Evolutionary conservation across 2,113 vertebrate genomes (phyloP).

Genomic region (Eublepharis macularius): DNA sequence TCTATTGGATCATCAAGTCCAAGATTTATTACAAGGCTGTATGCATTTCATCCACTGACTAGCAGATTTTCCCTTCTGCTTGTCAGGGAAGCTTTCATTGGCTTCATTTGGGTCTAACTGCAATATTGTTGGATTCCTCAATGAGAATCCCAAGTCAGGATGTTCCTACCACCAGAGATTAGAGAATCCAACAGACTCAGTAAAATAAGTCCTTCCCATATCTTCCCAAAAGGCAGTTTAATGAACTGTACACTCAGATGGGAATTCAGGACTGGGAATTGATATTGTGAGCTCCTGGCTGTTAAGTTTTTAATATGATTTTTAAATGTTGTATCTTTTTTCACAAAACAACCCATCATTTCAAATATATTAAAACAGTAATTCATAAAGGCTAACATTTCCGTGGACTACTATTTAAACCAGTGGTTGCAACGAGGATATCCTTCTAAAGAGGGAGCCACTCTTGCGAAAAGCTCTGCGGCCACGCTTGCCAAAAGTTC

Average conservation of each 20-base stretch:
- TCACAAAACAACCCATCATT: background rate
- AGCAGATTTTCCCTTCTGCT: background rate
- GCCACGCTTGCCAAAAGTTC: too few relatives aligned
- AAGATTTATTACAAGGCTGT: slow-evolving; percentile 18
- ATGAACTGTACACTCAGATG: background rate
- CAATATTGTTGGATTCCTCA: too few relatives aligned
- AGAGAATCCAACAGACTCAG: background rate
- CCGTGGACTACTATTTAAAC: background rate
- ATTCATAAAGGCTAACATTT: background rate
- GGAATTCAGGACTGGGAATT: background rate
- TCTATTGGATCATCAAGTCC: background rate
- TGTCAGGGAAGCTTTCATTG: background rate
- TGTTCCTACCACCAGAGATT: too few relatives aligned
- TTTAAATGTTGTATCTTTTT: too few relatives aligned
- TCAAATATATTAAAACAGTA: background rate
- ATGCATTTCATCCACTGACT: slow-evolving; percentile 15
- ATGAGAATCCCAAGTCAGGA: background rate
- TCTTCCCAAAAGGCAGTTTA: background rate
- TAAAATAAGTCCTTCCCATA: background rate
- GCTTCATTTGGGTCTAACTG: background rate
- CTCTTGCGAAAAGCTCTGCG: too few relatives aligned
- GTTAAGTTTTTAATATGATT: too few relatives aligned
- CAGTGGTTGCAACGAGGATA: too few relatives aligned
- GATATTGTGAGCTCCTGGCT: too few relatives aligned
- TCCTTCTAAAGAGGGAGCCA: background rate